Evolutionary conservation across 2,113 vertebrate species (phyloP).

Genomic region (Colossoma macropomum): DNA sequence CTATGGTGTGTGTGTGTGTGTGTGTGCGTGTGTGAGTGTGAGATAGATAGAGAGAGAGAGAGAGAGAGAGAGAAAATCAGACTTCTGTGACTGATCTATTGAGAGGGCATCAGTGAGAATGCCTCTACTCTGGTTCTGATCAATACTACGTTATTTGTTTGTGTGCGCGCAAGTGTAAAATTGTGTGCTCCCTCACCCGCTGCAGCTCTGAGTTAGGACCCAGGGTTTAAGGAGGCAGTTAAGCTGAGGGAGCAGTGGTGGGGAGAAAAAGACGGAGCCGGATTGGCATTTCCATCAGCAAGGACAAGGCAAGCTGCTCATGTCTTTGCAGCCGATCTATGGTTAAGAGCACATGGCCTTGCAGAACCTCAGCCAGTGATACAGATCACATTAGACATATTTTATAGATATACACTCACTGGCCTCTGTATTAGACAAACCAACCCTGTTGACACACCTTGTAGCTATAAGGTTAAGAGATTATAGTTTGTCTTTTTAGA

Average conservation of each 20-base stretch:
- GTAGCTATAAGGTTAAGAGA: no score
- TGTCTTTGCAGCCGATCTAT: conserved; percentile 20
- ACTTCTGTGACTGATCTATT: conserved; percentile 73
- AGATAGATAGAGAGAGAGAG: background rate
- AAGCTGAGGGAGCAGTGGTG: conserved; percentile 54
- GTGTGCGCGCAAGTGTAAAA: conserved; percentile 71
- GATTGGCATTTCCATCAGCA: conserved; percentile 61
- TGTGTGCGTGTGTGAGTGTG: background rate
- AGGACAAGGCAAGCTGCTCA: conserved; percentile 44
- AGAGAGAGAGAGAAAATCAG: conserved; percentile 29
- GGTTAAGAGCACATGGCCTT: background rate
- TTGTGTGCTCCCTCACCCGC: conserved; percentile 60
- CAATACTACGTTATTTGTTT: conserved; percentile 74
- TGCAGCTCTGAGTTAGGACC: conserved; percentile 60
- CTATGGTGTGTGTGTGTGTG: conserved; percentile 59
- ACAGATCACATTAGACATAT: background rate
- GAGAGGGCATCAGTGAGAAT: conserved; percentile 68
- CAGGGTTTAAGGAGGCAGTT: conserved; percentile 57
- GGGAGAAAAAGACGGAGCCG: conserved; percentile 55
- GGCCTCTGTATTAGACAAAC: background rate
- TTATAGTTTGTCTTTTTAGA: no score
- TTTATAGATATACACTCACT: background rate
- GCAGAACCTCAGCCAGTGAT: background rate
- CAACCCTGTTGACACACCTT: background rate
- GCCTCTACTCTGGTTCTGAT: conserved; percentile 62